Percentiles rank a stretch among this genome's conserved stretches.
phyloP scores from a whole-genome alignment of 2,113 vertebrate species.

The Rhadina sibilatrix region DNA sequence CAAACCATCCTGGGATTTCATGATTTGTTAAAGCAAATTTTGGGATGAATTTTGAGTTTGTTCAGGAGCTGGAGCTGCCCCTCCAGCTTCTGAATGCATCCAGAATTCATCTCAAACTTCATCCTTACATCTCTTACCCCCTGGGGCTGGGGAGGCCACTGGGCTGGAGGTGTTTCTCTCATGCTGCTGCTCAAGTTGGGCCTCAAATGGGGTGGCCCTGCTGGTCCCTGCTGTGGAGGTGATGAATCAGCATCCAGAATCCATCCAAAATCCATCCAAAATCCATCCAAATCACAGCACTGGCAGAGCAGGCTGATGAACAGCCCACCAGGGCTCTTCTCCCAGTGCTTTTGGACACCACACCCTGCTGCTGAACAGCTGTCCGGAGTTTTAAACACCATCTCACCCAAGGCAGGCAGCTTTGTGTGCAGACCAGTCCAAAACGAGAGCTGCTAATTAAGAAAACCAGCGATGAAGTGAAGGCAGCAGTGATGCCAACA shows the following conservation, averaged over 20 bases:
- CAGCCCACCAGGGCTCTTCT: too few relatives aligned
- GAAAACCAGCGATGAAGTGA: background rate
- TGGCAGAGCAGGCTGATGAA: background rate
- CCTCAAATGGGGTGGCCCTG: background rate
- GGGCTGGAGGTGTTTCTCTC: background rate
- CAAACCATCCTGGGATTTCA: background rate
- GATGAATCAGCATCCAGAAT: background rate
- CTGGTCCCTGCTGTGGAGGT: rapidly evolving
- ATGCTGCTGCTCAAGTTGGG: rapidly evolving
- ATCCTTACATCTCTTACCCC: background rate
- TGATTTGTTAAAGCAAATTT: background rate
- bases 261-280: background rate
- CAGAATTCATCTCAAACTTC: background rate
- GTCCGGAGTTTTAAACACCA: background rate
- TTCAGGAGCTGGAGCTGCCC: background rate
- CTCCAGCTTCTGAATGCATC: background rate
- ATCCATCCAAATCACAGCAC: background rate
- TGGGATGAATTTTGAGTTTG: background rate
- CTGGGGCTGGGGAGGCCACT: background rate
- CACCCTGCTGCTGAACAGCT: background rate
- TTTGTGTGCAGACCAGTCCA: background rate
- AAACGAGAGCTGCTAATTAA: background rate
- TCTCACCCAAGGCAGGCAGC: background rate
- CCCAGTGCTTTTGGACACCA: background rate
- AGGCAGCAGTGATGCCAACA: background rate